Percentiles rank a stretch among this genome's conserved stretches.
These are phyloP conservation scores for Phanerotoma sp. DNA, from an alignment of 2,888 invertebrate genomes.

Conservation along the genomic window DNA sequence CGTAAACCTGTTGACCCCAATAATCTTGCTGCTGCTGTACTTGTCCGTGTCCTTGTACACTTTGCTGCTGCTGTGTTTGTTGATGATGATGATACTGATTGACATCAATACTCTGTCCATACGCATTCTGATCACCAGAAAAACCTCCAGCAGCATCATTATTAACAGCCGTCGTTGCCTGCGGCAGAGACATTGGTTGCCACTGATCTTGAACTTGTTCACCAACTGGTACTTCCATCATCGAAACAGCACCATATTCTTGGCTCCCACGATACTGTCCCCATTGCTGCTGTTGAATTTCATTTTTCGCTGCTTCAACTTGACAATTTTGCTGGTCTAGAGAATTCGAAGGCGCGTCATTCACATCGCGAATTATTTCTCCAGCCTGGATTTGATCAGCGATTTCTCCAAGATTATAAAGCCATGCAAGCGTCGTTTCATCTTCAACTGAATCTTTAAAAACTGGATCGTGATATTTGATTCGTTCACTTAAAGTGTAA, in stretches of 20 bases:
- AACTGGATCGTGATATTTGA: slow-evolving; percentile 72
- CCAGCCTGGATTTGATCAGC: slow-evolving; percentile 55
- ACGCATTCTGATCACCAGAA: slow-evolving; percentile 36
- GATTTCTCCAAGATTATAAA: slow-evolving; percentile 59
- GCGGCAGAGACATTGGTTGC: slow-evolving; percentile 48
- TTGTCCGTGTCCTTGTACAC: neutral
- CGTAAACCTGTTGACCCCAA: slow-evolving; percentile 40
- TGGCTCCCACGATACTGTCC: no score
- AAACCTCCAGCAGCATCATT: no score
- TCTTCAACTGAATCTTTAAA: slow-evolving; percentile 59
- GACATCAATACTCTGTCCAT: slow-evolving; percentile 36
- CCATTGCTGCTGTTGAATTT: slow-evolving; percentile 36
- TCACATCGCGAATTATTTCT: slow-evolving; percentile 47
- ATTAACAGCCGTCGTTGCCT: no score
- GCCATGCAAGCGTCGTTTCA: slow-evolving; percentile 63
- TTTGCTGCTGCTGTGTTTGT: slow-evolving; percentile 41
- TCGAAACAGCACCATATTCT: slow-evolving; percentile 43
- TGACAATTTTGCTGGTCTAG: no score
- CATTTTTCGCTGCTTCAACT: no score
- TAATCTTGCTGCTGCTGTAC: slow-evolving; percentile 35
- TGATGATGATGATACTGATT: slow-evolving; percentile 44
- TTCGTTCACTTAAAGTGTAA: slow-evolving; percentile 62
- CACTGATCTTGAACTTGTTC: slow-evolving; percentile 44
- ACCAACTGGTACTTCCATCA: slow-evolving; percentile 41
- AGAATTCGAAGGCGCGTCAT: slow-evolving; percentile 25